A percentile compares a stretch with the other conserved stretches of the same genome.
Evolutionary conservation across 2,888 invertebrate species (phyloP).

Genomic region (Trypoxylon attenuatum): DNA sequence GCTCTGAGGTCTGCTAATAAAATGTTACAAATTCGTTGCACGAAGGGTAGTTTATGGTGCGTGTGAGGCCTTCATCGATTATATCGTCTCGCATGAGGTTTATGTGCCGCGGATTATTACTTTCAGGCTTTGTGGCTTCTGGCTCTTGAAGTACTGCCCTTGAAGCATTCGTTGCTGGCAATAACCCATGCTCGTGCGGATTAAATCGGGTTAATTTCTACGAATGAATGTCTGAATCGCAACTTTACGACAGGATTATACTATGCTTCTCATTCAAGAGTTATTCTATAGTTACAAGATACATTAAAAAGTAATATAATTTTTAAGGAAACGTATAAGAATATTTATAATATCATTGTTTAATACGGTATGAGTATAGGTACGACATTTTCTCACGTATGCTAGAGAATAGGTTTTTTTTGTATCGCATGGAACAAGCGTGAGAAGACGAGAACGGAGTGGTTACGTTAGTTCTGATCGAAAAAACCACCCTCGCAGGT

Average conservation of each 20-base stretch:
- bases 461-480: constrained; percentile 18
- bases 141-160: constrained; percentile 12
- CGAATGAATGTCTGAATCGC: constrained; percentile 11
- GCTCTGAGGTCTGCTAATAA: constrained; percentile 66
- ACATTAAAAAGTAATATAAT: too few species aligned
- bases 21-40: constrained; percentile 72
- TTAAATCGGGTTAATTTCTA: constrained; percentile 38
- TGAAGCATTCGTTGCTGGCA: neutral
- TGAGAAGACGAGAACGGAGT: constrained; percentile 62
- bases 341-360: constrained; percentile 6
- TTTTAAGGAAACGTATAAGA: too few species aligned
- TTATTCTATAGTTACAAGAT: too few species aligned
- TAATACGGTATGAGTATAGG: too few species aligned
- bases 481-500: constrained; percentile 42
- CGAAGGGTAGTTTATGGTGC: constrained; percentile 66
- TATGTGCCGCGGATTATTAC: constrained; percentile 22
- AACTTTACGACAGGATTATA: constrained; percentile 9
- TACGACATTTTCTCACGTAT: too few species aligned
- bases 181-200: constrained; percentile 7
- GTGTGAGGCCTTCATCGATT: constrained; percentile 62
- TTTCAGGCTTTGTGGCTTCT: constrained; percentile 14
- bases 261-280: too few species aligned
- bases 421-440: constrained; percentile 36
- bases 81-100: constrained; percentile 29
- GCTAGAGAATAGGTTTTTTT: constrained; percentile 16